Evolutionary conservation across 2,888 invertebrate genomes (phyloP).

Genomic region (Molorchus minor): DNA sequence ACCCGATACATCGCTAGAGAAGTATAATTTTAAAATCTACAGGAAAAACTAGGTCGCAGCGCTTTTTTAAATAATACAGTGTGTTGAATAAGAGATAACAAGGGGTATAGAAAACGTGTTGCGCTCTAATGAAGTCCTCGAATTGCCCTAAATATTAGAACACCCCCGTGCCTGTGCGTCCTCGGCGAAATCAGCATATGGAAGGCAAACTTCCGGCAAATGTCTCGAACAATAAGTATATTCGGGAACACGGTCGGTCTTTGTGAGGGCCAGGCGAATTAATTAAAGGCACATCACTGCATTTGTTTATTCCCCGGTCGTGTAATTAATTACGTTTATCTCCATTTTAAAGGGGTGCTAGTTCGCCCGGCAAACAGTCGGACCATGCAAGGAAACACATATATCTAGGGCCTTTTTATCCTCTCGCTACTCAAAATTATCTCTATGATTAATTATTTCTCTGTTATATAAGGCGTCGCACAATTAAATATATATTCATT

Average conservation of each 20-base stretch:
- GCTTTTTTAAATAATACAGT: too few species aligned
- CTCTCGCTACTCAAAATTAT: slow-evolving; percentile 9
- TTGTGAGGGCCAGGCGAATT: slow-evolving; percentile 5
- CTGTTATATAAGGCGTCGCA: slow-evolving; percentile 6
- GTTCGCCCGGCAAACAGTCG: slow-evolving; percentile 1
- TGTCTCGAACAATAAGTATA: slow-evolving; percentile 11
- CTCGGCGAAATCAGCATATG: too few species aligned
- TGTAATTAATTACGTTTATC: slow-evolving; percentile 23
- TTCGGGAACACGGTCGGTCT: not conserved
- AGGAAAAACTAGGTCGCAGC: too few species aligned
- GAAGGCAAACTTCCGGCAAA: slow-evolving; percentile 1
- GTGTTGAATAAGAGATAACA: too few species aligned
- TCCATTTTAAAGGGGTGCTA: slow-evolving; percentile 17
- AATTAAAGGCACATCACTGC: slow-evolving; percentile 21
- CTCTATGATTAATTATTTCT: slow-evolving; percentile 19
- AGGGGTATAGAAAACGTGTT: too few species aligned
- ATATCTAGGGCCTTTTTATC: slow-evolving; percentile 2
- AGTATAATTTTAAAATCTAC: too few species aligned
- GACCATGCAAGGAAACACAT: slow-evolving; percentile 17
- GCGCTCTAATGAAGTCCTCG: too few species aligned
- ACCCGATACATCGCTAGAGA: too few species aligned
- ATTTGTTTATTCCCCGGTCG: slow-evolving; percentile 18
- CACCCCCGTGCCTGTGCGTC: too few species aligned
- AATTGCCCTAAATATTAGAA: too few species aligned
- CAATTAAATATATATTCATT: slow-evolving; percentile 8